These are phyloP conservation scores for Cotesia vestalis DNA, from an alignment of 1,140 invertebrate species.

Conservation along the genomic window DNA sequence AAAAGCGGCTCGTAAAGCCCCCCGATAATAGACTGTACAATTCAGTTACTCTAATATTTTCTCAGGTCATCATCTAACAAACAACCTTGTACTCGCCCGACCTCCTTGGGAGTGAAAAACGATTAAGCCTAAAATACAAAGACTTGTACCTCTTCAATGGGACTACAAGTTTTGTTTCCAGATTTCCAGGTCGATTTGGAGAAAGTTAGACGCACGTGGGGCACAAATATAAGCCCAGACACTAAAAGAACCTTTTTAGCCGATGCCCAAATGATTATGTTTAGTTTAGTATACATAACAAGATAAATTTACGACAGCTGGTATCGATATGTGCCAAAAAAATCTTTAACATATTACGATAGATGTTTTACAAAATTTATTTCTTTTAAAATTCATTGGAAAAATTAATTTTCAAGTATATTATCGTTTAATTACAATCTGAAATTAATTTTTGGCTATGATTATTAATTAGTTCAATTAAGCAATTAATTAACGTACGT, in stretches of 20 bases:
- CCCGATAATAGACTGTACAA: conserved; percentile 19
- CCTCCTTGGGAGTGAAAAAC: conserved; percentile 23
- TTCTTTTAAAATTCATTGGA: too few species aligned
- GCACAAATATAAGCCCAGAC: not conserved
- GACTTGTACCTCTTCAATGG: not conserved
- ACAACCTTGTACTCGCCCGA: conserved; percentile 11
- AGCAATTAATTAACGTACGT: too few species aligned
- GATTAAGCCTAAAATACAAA: not conserved
- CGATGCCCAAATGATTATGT: too few species aligned
- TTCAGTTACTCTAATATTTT: conserved; percentile 22
- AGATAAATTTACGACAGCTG: too few species aligned
- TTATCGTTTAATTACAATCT: too few species aligned
- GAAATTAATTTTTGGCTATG: too few species aligned
- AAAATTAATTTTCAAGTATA: too few species aligned
- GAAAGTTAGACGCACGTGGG: not conserved
- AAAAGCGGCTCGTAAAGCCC: not conserved
- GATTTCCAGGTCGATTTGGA: not conserved
- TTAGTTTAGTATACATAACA: too few species aligned
- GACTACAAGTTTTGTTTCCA: conserved; percentile 3
- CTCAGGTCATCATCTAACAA: conserved; percentile 21
- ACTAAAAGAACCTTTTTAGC: not conserved
- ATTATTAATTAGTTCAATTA: too few species aligned
- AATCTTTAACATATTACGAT: too few species aligned
- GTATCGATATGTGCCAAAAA: too few species aligned
- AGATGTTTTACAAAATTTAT: too few species aligned